A percentile compares a stretch with the other conserved stretches of the same genome.
Evolutionary conservation across 2,113 vertebrate genomes (phyloP).

Genomic region (Xenopus laevis): DNA sequence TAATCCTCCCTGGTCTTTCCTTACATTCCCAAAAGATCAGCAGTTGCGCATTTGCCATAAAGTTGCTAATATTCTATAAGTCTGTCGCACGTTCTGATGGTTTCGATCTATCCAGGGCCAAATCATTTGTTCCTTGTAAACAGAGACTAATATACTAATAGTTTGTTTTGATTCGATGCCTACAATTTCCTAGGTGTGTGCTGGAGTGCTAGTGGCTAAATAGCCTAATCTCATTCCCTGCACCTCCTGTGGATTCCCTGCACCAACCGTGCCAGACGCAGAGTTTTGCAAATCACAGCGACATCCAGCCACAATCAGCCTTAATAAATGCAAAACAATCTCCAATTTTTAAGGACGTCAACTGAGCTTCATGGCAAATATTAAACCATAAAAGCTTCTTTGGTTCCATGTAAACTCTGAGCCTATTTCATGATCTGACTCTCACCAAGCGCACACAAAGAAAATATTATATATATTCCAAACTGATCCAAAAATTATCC

Average conservation of each 20-base stretch:
- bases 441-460: neutral
- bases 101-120: neutral
- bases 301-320: slow-evolving; percentile 47
- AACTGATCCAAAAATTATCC: neutral
- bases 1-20: neutral
- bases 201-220: slow-evolving; percentile 67
- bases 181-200: slow-evolving; percentile 69
- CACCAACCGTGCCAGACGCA: slow-evolving; percentile 62
- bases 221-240: slow-evolving; percentile 73
- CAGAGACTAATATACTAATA: slow-evolving; percentile 60
- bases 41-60: neutral
- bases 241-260: slow-evolving; percentile 65
- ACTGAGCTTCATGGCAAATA: slow-evolving; percentile 17
- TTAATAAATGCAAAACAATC: slow-evolving; percentile 26
- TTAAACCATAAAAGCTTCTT: slow-evolving; percentile 7
- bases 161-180: slow-evolving; percentile 62
- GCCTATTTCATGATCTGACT: neutral
- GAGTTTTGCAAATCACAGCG: slow-evolving; percentile 63
- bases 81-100: slow-evolving; percentile 53
- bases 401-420: neutral
- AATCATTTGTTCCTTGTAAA: slow-evolving; percentile 54
- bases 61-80: neutral
- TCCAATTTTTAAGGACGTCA: neutral
- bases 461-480: neutral
- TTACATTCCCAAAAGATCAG: neutral